phyloP scores from a whole-genome alignment of 2,113 vertebrate species.

The Coregonus clupeaformis region DNA sequence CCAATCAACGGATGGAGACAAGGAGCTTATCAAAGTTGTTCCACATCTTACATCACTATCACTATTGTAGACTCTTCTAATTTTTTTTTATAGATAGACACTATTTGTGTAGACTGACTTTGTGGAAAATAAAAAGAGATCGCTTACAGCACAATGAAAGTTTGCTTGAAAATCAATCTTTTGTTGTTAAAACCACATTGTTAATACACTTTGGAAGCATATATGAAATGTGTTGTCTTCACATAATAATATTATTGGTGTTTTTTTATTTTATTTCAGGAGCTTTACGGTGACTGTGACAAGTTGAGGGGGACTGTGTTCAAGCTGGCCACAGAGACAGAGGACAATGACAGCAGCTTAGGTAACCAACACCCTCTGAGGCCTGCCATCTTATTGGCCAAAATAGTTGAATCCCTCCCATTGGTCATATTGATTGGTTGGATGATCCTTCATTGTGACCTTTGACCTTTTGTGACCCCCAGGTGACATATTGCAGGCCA shows the following conservation, averaged over 20 bases:
- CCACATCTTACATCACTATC: neutral
- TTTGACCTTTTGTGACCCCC: conserved; percentile 8
- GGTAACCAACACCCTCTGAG: conserved; percentile 66
- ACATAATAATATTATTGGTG: too few relatives aligned
- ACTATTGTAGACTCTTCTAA: neutral
- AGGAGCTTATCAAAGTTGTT: conserved; percentile 86
- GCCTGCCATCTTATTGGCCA: neutral
- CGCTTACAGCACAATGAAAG: too few relatives aligned
- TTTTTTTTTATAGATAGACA: neutral
- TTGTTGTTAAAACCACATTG: too few relatives aligned
- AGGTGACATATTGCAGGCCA: conserved; percentile 94
- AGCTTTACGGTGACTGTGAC: conserved; percentile 88
- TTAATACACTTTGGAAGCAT: too few relatives aligned
- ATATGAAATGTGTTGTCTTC: too few relatives aligned
- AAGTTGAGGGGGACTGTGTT: conserved; percentile 84
- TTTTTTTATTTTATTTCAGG: conserved; percentile 75
- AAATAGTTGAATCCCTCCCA: neutral
- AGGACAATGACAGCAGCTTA: conserved; percentile 88
- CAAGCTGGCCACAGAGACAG: conserved; percentile 90
- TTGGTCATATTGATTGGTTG: neutral
- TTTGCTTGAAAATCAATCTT: too few relatives aligned
- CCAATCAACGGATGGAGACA: conserved; percentile 82
- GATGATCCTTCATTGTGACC: neutral
- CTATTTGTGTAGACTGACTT: too few relatives aligned
- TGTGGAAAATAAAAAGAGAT: too few relatives aligned